phyloP scores from a whole-genome alignment of 2,113 vertebrate genomes.

The Onychorhynchus coronatus region DNA sequence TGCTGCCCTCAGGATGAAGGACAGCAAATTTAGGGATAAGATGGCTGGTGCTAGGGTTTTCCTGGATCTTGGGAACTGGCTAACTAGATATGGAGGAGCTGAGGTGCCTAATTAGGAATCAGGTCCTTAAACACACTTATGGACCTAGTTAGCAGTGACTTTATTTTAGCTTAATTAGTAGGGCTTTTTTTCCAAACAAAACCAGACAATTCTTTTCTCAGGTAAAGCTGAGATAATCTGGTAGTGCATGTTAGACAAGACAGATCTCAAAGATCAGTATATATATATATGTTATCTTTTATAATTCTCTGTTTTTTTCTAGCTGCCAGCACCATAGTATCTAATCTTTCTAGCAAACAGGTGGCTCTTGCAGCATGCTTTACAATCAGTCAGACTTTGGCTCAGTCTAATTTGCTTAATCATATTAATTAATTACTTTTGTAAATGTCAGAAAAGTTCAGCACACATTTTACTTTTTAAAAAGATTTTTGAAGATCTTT shows the following conservation, averaged over 20 bases:
- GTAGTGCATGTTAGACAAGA: background rate
- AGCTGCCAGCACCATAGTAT: conserved; percentile 48
- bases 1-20: background rate
- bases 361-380: conserved; percentile 68
- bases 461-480: conserved; percentile 57
- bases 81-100: background rate
- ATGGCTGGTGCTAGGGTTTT: background rate
- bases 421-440: conserved; percentile 73
- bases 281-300: conserved; percentile 20
- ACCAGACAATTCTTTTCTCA: background rate
- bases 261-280: background rate
- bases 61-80: background rate
- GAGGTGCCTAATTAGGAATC: background rate
- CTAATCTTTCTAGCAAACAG: conserved; percentile 68
- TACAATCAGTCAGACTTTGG: conserved; percentile 70
- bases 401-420: conserved; percentile 69
- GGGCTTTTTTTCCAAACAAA: background rate
- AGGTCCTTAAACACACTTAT: background rate
- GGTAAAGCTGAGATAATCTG: background rate
- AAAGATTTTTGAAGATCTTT: conserved; percentile 41
- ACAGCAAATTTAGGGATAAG: background rate
- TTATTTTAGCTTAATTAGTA: background rate
- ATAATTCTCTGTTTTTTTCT: conserved; percentile 20
- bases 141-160: background rate
- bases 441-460: conserved; percentile 73